phyloP scores from a whole-genome alignment of 2,888 invertebrate species.

The Itoplectis maculator region DNA sequence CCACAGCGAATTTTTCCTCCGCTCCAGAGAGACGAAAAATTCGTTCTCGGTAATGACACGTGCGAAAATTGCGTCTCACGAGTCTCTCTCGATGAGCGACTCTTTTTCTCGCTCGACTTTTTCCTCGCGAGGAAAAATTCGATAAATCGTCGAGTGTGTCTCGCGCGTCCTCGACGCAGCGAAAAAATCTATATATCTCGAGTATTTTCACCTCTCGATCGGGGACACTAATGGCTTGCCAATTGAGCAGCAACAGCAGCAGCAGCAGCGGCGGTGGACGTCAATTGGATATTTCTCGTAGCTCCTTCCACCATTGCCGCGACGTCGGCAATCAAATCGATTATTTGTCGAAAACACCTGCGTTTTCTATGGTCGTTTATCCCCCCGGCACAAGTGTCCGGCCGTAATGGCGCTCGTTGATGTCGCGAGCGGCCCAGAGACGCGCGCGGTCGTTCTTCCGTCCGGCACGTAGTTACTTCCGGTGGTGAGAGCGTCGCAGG shows the following conservation, averaged over 20 bases:
- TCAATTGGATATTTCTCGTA: neutral
- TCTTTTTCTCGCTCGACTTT: no score
- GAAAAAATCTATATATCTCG: neutral
- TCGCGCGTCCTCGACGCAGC: no score
- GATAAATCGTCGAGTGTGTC: no score
- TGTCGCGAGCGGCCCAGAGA: conserved; percentile 3
- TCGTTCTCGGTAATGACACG: no score
- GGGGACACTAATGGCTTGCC: conserved; percentile 7
- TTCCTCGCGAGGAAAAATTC: no score
- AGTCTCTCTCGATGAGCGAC: no score
- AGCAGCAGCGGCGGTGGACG: no score
- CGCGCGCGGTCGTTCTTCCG: conserved; percentile 46
- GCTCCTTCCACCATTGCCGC: neutral
- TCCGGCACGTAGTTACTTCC: conserved; percentile 61
- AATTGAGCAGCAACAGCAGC: no score
- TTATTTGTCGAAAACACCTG: conserved; percentile 47
- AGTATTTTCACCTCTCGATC: neutral
- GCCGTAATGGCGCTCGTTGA: conserved; percentile 16
- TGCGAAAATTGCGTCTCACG: no score
- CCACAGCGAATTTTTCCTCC: no score
- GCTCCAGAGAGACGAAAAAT: no score
- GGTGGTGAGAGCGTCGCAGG: conserved; percentile 41
- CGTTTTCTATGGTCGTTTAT: conserved; percentile 15
- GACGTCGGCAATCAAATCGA: conserved; percentile 20
- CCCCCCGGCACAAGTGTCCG: conserved; percentile 6